Percentiles rank a stretch among this genome's conserved stretches.
These are phyloP conservation scores for Napeogenes inachia DNA, from an alignment of 2,888 invertebrate species.

Conservation along the genomic window DNA sequence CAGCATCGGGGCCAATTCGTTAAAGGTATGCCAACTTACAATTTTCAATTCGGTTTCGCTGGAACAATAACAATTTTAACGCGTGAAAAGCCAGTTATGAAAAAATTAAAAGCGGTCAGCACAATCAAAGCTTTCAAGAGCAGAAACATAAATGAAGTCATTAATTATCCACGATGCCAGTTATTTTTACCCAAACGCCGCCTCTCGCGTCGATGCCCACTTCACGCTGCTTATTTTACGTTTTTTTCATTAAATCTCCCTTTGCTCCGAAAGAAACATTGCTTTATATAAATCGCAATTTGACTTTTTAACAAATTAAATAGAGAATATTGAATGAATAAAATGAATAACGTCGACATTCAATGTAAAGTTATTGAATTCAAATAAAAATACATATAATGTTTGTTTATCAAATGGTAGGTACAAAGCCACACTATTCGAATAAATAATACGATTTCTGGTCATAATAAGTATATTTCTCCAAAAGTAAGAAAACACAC, in stretches of 20 bases:
- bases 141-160: conserved; percentile 77
- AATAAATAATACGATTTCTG: too few relatives aligned
- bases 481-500: too few relatives aligned
- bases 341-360: too few relatives aligned
- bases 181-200: conserved; percentile 55
- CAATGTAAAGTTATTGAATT: too few relatives aligned
- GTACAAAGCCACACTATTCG: too few relatives aligned
- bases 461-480: too few relatives aligned
- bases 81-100: conserved; percentile 53
- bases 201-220: conserved; percentile 24
- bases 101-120: conserved; percentile 51
- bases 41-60: conserved; percentile 59
- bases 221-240: conserved; percentile 22
- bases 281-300: conserved; percentile 3
- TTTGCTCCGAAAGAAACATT: conserved; percentile 8
- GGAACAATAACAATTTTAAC: conserved; percentile 68
- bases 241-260: conserved; percentile 21
- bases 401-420: too few relatives aligned
- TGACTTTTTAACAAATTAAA: neutral
- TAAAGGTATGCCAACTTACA: conserved; percentile 51
- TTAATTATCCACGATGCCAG: conserved; percentile 74
- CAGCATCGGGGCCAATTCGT: conserved; percentile 32
- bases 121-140: conserved; percentile 73
- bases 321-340: neutral
- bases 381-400: too few relatives aligned